Evolutionary conservation across 2,888 invertebrate genomes (phyloP).

Genomic region (Colletes collaris): DNA sequence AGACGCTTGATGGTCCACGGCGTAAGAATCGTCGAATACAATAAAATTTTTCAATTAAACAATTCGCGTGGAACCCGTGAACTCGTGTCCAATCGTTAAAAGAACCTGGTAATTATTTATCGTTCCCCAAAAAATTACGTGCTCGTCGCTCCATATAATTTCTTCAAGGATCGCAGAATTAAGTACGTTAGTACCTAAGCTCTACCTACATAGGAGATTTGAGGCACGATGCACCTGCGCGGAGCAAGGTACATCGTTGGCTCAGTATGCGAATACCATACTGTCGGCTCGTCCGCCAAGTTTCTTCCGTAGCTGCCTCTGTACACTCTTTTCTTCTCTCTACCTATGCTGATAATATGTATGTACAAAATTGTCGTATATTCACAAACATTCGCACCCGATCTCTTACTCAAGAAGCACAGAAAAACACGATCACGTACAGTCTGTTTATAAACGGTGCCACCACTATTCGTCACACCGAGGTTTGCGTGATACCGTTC

Average conservation of each 20-base stretch:
- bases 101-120: neutral
- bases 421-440: slow-evolving; percentile 65
- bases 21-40: slow-evolving; percentile 9
- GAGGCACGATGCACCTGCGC: slow-evolving; percentile 58
- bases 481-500: slow-evolving; percentile 82
- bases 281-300: slow-evolving; percentile 29
- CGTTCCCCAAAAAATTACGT: slow-evolving; percentile 33
- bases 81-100: slow-evolving; percentile 7
- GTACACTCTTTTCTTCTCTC: slow-evolving; percentile 67
- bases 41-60: slow-evolving; percentile 1
- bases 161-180: slow-evolving; percentile 59
- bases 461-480: slow-evolving; percentile 80
- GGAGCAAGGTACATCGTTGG: slow-evolving; percentile 36
- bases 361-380: slow-evolving; percentile 77
- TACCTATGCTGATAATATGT: slow-evolving; percentile 33
- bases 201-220: slow-evolving; percentile 66
- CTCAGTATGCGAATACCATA: slow-evolving; percentile 32
- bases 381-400: slow-evolving; percentile 67
- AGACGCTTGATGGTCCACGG: slow-evolving; percentile 35
- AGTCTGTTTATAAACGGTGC: slow-evolving; percentile 50
- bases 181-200: slow-evolving; percentile 72
- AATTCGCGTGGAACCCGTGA: slow-evolving; percentile 11
- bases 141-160: slow-evolving; percentile 22
- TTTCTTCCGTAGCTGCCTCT: slow-evolving; percentile 74
- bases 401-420: slow-evolving; percentile 53